Evolutionary conservation across 2,113 vertebrate species (phyloP).

Genomic region (Montifringilla adamsi): DNA sequence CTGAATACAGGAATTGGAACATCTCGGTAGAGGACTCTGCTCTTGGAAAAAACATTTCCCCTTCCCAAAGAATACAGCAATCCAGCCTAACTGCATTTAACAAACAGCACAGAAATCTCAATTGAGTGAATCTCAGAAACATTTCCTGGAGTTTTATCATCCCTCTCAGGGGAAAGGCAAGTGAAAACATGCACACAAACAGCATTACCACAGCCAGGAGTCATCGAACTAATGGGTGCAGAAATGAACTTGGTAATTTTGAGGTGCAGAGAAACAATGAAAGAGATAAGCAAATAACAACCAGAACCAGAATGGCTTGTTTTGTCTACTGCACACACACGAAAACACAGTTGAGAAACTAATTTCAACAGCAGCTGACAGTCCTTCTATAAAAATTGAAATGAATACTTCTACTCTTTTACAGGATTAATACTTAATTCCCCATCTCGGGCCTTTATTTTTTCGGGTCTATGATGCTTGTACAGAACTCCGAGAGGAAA

Average conservation of each 20-base stretch:
- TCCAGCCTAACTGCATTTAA: background rate
- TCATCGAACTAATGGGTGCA: background rate
- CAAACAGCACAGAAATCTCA: background rate
- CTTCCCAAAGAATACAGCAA: background rate
- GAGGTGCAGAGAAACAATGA: background rate
- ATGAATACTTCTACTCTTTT: background rate
- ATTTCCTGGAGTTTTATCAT: background rate
- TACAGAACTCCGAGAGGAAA: background rate
- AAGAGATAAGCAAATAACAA: conserved; percentile 34
- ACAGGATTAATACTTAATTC: background rate
- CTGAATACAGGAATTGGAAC: background rate
- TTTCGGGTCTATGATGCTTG: background rate
- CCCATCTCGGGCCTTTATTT: background rate
- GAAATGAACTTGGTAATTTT: background rate
- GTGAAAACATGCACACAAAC: background rate
- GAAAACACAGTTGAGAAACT: background rate
- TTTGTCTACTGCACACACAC: background rate
- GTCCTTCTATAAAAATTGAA: background rate
- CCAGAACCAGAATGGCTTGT: conserved; percentile 31
- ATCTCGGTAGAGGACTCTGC: background rate
- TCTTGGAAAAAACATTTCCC: background rate
- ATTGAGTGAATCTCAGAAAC: background rate
- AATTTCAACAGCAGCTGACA: background rate
- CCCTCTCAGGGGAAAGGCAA: background rate
- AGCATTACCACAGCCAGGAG: background rate